Evolutionary conservation across 2,888 invertebrate genomes (phyloP).

Genomic region (Drosophila nigricruria): DNA sequence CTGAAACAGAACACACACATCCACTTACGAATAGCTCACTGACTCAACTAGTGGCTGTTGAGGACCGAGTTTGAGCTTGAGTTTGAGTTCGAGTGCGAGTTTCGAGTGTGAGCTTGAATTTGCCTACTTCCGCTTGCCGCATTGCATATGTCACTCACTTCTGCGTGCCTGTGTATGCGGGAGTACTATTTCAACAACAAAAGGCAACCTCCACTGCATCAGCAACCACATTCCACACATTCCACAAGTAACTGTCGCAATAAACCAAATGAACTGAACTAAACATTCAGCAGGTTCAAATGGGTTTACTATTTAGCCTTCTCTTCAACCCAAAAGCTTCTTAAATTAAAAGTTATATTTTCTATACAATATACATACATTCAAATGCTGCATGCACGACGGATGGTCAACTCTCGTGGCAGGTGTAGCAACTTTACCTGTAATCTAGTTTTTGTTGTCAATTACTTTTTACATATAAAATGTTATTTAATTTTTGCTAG

Average conservation of each 20-base stretch:
- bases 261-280: constrained; percentile 64
- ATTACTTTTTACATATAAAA: constrained; percentile 19
- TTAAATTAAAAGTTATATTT: neutral
- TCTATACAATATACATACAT: neutral
- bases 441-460: constrained; percentile 15
- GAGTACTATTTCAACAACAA: constrained; percentile 46
- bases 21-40: constrained; percentile 22
- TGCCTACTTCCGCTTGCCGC: constrained; percentile 70
- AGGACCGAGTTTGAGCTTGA: constrained; percentile 28
- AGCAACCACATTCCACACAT: constrained; percentile 49
- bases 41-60: constrained; percentile 59
- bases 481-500: constrained; percentile 57
- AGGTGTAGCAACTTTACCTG: neutral
- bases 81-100: constrained; percentile 12
- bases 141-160: constrained; percentile 19
- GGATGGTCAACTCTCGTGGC: neutral
- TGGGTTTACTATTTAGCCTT: neutral
- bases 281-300: constrained; percentile 36
- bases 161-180: constrained; percentile 17
- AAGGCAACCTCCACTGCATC: constrained; percentile 60
- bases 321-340: neutral
- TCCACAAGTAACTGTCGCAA: constrained; percentile 28
- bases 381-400: neutral
- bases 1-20: constrained; percentile 17
- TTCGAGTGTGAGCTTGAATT: constrained; percentile 19